Evolutionary conservation across 1,140 invertebrate species (phyloP), one percentile per base, ranked within the genome.

Genomic region (Aricia agestis): DNA sequence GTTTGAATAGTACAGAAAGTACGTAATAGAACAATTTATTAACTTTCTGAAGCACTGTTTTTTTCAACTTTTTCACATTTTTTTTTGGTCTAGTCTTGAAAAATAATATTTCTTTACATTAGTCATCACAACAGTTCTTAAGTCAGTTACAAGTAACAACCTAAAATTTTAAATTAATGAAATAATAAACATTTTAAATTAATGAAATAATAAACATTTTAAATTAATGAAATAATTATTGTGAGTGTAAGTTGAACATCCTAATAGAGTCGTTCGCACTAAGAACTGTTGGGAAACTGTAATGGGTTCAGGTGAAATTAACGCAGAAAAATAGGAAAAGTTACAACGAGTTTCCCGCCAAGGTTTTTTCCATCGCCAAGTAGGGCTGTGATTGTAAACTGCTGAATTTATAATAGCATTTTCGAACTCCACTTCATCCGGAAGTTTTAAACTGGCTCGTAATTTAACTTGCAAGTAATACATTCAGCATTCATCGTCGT

Each of bases 311-410:
- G 87, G 87, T 89, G 83, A 91, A 91, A 91, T 90, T 91, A 91
- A 91, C 87, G 87, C 87, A 91, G 89, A 91, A 91, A 91, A 91
- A 91, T 91, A 91, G 89, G 89, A 91, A 90, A 91, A 91, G 89
- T 91, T 91, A 87, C 84, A 90, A 91, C 82, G 89, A 91, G 89
- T 90, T 91, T 86, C 78, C 81, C 81, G 80, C 83, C 78, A 84
- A 84, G 85, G 83, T 90, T 89, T 89, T 87, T 88, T 78, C 82
- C 80, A 83, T 83, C 81, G 77, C 79, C 80, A 83, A 85, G 85
- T 86, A 82, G 83, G 85, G 84, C 82, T 87, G 87, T 91, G 87
- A 91, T 91, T 91, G 89, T 89, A 89, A 89, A 90, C 89, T 87
- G 86, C 76, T 91, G 85, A 91, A 91, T 90, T 91, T 90, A 91